Conservation (phyloP, 2,888 invertebrate species). For the Caenorhabditis sp. region DNA sequence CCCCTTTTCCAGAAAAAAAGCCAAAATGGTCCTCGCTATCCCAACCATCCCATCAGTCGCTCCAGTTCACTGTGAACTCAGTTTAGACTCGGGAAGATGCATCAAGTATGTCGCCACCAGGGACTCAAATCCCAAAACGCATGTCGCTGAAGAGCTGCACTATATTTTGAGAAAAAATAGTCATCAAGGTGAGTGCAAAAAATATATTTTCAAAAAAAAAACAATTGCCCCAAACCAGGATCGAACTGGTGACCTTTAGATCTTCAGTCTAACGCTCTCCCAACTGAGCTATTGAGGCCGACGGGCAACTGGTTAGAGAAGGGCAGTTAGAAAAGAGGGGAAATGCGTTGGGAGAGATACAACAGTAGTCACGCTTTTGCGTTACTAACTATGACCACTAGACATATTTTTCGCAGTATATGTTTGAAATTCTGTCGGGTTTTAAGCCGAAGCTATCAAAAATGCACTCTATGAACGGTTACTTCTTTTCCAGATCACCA, state of each 20-base stretch:
- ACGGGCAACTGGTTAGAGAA: background rate
- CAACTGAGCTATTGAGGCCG: constrained; percentile 82
- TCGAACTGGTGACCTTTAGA: constrained; percentile 83
- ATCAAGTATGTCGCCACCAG: constrained; percentile 66
- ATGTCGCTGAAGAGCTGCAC: constrained; percentile 56
- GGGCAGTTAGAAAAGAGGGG: background rate
- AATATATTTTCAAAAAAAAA: background rate
- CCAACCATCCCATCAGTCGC: constrained; percentile 60
- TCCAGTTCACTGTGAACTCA: constrained; percentile 70
- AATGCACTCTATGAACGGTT: background rate
- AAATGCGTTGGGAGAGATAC: no score
- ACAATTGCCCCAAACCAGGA: constrained; percentile 82
- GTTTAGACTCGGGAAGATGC: constrained; percentile 75
- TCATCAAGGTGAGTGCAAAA: constrained; percentile 34
- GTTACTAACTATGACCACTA: no score
- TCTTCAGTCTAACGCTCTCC: constrained; percentile 84
- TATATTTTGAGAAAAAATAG: constrained; percentile 47
- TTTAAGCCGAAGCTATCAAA: no score
- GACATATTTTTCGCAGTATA: no score
- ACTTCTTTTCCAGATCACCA: constrained; percentile 33
- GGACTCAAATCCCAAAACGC: constrained; percentile 56
- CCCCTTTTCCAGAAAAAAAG: constrained; percentile 57
- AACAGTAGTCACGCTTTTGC: no score
- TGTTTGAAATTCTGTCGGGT: background rate
- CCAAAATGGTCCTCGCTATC: constrained; percentile 70